Evolutionary conservation across 2,888 invertebrate species (phyloP).

Genomic region (Halictus ligatus): DNA sequence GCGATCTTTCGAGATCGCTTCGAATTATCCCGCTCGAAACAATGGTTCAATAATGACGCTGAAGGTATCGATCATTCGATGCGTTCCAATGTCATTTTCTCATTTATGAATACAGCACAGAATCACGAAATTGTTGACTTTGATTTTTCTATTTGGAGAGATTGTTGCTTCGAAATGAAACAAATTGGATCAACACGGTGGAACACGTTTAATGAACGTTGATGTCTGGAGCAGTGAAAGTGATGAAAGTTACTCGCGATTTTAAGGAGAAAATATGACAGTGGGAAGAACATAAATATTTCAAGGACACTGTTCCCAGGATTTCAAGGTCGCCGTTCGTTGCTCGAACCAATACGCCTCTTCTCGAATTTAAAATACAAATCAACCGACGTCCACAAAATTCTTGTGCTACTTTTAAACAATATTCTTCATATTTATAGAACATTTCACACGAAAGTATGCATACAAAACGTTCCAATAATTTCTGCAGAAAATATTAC

Average conservation of each 20-base stretch:
- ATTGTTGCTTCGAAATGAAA: not conserved
- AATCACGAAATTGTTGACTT: too few relatives aligned
- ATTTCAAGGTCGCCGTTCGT: not conserved
- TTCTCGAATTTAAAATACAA: not conserved
- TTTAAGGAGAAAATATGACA: conserved; percentile 12
- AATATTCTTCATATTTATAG: not conserved
- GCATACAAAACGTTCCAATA: not conserved
- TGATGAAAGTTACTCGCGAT: not conserved
- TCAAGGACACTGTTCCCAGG: conserved; percentile 8
- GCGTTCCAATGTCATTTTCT: not conserved
- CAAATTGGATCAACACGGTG: not conserved
- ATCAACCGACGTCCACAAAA: not conserved
- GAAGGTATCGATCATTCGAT: not conserved
- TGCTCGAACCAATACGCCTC: not conserved
- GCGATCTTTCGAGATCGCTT: not conserved
- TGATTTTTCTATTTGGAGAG: too few relatives aligned
- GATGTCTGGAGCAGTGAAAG: not conserved
- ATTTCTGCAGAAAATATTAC: not conserved
- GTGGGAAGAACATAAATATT: not conserved
- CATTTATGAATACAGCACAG: not conserved
- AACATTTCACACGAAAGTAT: not conserved
- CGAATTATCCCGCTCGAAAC: not conserved
- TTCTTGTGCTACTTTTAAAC: not conserved
- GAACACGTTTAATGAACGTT: not conserved
- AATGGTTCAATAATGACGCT: not conserved